A percentile compares a stretch with the other conserved stretches of the same genome.
Evolutionary conservation across 2,797 vertebrate species (phyloP).

Genomic region (Phalloptychus januarius): DNA sequence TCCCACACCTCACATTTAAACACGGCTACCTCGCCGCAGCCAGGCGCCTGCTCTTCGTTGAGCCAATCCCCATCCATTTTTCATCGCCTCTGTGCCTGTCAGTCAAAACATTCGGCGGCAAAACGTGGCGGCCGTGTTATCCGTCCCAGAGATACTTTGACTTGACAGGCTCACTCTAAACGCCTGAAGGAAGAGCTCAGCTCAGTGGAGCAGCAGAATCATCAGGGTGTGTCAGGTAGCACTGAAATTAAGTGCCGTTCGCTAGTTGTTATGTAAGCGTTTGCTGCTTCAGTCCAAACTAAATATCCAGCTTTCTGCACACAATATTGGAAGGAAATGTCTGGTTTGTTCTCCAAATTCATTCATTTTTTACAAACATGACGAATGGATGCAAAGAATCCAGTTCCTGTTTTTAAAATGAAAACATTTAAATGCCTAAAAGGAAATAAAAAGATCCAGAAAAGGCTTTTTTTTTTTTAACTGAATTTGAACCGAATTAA

Average conservation of each 20-base stretch:
- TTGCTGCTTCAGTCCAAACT: neutral
- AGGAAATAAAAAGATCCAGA: no score
- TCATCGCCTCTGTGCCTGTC: constrained; percentile 57
- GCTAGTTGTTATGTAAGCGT: neutral
- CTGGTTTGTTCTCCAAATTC: no score
- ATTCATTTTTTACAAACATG: no score
- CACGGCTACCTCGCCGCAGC: constrained; percentile 21
- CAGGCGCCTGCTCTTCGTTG: constrained; percentile 22
- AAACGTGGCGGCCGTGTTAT: constrained; percentile 42
- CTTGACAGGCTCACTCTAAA: constrained; percentile 56
- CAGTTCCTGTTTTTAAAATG: no score
- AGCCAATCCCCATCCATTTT: constrained; percentile 55
- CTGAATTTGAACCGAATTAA: no score
- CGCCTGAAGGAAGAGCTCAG: constrained; percentile 52
- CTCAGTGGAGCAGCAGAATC: constrained; percentile 41
- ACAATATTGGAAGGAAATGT: neutral
- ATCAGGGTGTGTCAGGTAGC: constrained; percentile 52
- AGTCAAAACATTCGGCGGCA: constrained; percentile 47
- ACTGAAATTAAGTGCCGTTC: neutral
- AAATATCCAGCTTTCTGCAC: neutral
- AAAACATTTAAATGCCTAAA: no score
- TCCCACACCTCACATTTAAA: constrained; percentile 24
- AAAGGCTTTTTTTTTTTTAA: no score
- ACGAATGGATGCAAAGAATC: no score
- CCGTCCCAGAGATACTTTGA: constrained; percentile 53